A percentile compares a stretch with the other conserved stretches of the same genome.
Evolutionary conservation across 2,888 invertebrate genomes (phyloP).

Genomic region (Hybos culiciformis): DNA sequence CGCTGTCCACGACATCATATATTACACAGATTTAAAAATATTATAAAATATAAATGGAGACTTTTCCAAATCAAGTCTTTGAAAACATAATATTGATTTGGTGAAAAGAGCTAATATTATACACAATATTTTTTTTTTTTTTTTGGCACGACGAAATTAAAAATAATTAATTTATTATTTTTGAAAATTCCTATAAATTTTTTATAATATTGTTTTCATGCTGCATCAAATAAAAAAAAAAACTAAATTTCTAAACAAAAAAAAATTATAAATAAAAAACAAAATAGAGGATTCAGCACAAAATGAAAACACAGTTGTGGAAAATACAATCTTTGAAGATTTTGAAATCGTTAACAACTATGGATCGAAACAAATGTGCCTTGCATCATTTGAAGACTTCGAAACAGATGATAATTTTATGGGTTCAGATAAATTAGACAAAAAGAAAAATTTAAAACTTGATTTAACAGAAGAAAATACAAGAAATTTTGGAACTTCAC

Average conservation of each 20-base stretch:
- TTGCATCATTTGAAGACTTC: conserved; percentile 17
- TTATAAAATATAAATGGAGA: no score
- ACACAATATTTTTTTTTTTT: no score
- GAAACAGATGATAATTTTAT: conserved; percentile 12
- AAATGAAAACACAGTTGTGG: conserved; percentile 14
- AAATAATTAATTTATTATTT: no score
- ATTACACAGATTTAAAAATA: conserved; percentile 11
- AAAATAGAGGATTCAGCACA: conserved; percentile 13
- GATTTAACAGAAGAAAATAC: conserved; percentile 7
- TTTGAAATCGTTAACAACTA: not conserved
- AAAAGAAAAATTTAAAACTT: conserved; percentile 12
- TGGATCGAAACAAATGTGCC: not conserved
- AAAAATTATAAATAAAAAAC: not conserved
- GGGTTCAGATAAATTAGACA: not conserved
- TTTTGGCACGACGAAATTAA: no score
- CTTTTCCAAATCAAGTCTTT: no score
- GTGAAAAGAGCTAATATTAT: no score
- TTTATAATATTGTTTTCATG: conserved; percentile 11
- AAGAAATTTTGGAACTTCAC: conserved; percentile 14
- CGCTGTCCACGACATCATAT: conserved; percentile 16
- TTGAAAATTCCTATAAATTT: no score
- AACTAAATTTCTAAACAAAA: not conserved
- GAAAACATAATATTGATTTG: not conserved
- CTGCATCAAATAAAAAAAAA: conserved; percentile 9
- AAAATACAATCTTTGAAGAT: conserved; percentile 9